Conservation (phyloP, 2,113 vertebrate species). For the Pelobates fuscus region DNA sequence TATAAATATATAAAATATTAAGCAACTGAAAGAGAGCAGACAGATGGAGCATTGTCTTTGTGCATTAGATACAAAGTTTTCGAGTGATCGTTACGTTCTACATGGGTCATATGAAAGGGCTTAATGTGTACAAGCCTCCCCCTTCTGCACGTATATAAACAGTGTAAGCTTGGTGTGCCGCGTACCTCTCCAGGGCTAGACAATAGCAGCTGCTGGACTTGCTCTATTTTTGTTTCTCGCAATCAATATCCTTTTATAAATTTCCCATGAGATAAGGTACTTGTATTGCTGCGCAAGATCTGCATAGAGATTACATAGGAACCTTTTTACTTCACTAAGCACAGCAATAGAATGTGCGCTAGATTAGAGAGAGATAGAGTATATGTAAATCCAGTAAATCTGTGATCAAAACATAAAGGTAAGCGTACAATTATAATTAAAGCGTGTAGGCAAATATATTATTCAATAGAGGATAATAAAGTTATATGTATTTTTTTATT, state of each 20-base stretch:
- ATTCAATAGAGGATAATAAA: too few relatives aligned
- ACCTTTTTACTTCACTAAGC: conserved; percentile 17
- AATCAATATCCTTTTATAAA: conserved; percentile 43
- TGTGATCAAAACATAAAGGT: too few relatives aligned
- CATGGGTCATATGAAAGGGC: conserved; percentile 32
- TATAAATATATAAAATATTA: background rate
- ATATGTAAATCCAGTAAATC: too few relatives aligned
- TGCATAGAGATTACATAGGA: background rate
- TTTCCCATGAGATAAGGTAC: conserved; percentile 22
- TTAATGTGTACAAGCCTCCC: conserved; percentile 31
- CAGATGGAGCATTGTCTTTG: conserved; percentile 36
- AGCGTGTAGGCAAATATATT: too few relatives aligned
- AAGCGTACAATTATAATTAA: too few relatives aligned
- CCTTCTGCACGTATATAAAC: background rate
- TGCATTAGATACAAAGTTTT: conserved; percentile 27
- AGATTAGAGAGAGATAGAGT: too few relatives aligned
- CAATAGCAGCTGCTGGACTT: conserved; percentile 25
- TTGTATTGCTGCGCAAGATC: background rate
- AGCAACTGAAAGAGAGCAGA: background rate
- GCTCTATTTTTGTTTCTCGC: conserved; percentile 21
- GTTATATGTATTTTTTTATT: too few relatives aligned
- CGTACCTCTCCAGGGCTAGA: conserved; percentile 9
- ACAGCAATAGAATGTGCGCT: too few relatives aligned
- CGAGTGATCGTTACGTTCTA: conserved; percentile 12
- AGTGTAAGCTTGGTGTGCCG: background rate